Conservation (phyloP, 2,888 invertebrate genomes). For the Lissocephala sabroskyi region DNA sequence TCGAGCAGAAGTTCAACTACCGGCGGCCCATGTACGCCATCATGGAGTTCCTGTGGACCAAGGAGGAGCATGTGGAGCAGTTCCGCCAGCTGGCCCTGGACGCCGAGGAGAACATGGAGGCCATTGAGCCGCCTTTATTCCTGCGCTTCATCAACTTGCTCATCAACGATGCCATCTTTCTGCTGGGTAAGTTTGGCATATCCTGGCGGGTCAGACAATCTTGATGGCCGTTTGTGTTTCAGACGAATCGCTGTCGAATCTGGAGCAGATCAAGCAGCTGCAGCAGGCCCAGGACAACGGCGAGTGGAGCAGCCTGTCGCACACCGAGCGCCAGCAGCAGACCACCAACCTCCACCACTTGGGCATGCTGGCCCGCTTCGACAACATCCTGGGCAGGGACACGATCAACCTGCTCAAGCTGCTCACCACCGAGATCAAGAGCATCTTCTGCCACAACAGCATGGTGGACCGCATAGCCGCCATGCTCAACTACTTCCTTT, state of each 20-base stretch:
- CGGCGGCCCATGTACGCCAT: constrained; percentile 95
- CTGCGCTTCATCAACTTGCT: constrained; percentile 95
- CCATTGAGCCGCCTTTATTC: constrained; percentile 91
- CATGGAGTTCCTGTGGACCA: constrained; percentile 92
- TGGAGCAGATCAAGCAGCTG: constrained; percentile 89
- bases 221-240: too few relatives aligned
- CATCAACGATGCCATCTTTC: constrained; percentile 97
- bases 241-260: constrained; percentile 89
- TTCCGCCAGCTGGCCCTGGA: constrained; percentile 85
- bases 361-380: constrained; percentile 89
- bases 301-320: constrained; percentile 81
- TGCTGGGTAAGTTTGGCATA: constrained; percentile 77
- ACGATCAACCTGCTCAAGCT: constrained; percentile 88
- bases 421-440: constrained; percentile 83
- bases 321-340: constrained; percentile 83
- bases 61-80: constrained; percentile 82
- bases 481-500: constrained; percentile 95
- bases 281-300: constrained; percentile 82
- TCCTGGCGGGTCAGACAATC: not conserved
- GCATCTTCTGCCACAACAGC: constrained; percentile 90
- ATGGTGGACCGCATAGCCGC: constrained; percentile 94
- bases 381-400: constrained; percentile 91
- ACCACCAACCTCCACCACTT: constrained; percentile 81
- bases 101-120: constrained; percentile 91
- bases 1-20: constrained; percentile 98